Evolutionary conservation across 2,797 vertebrate genomes (phyloP), one percentile per base, ranked within the genome.

Genomic region (Xiphorhynchus erythropygius): DNA sequence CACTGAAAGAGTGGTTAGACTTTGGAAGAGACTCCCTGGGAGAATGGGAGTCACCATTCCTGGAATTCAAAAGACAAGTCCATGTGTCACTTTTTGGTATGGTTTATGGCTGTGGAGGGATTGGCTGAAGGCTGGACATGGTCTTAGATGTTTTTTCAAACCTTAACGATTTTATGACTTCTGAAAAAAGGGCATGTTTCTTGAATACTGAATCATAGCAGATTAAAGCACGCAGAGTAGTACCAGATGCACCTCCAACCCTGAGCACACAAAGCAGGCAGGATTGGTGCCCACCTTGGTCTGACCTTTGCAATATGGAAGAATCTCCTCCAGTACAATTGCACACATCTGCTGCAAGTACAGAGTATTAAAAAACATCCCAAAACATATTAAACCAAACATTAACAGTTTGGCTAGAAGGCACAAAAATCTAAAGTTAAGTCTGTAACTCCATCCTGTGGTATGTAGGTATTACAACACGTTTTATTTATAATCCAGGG

Each of bases 401-500:
- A 79, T 71, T 32, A 68, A 25, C 73, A 74, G 50, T 56, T 41
- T 85, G 68, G 49, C 70, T 76, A 21, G 44, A 70, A 93, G 27
- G 63, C 55, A 88, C 63, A 30, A 49, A 68, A 73, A 79, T 18
- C 93, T 74, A 97, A 96, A 97, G 79, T 91, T 96, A 71, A 94
- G 96, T 92, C 96, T 97, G 94, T 96, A 96, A 96, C 97, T 97
- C 97, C 97, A 97, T 97, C 97, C 97, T 97, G 97, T 97, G 97
- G 97, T 14, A 42, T 1, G 1, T 49, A 67, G 65, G 84, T 67
- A 97, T 97, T 94, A 97, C 91, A 97, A 56, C 96, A 96, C 73
- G 28, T 70, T n/a, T 28, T n/a, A 39, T 41, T 65, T 75, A 28
- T 8, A 46, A 82, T 64, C 56, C 37, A 52, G 44, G 47, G 65